These are phyloP conservation scores for Portevinia maculata DNA, from an alignment of 2,888 invertebrate species.

Conservation along the genomic window DNA sequence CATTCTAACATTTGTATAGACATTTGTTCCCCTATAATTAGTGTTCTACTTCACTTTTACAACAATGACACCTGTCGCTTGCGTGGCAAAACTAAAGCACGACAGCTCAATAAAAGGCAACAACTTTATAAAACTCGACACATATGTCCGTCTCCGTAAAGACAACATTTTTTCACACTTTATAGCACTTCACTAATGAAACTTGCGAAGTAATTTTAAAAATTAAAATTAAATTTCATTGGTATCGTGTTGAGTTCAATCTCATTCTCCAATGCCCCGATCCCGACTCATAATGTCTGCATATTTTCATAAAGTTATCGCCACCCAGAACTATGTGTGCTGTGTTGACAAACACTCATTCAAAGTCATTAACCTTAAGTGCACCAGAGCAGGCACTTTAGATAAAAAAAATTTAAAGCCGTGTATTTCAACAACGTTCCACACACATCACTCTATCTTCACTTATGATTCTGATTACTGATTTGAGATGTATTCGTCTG, in stretches of 20 bases:
- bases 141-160: slow-evolving; percentile 1
- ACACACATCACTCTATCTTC: not conserved
- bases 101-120: slow-evolving; percentile 28
- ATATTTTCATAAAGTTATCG: slow-evolving; percentile 38
- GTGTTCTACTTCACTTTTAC: not conserved
- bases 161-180: slow-evolving; percentile 50
- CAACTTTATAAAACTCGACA: slow-evolving; percentile 21
- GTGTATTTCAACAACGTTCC: slow-evolving; percentile 1
- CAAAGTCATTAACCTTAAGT: slow-evolving; percentile 65
- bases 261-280: not conserved
- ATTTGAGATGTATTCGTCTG: slow-evolving; percentile 1
- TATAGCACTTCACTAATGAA: slow-evolving; percentile 31
- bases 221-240: slow-evolving; percentile 50
- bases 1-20: no score
- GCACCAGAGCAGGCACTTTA: slow-evolving; percentile 37
- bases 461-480: slow-evolving; percentile 21
- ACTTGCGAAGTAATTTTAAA: slow-evolving; percentile 51
- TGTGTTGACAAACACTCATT: slow-evolving; percentile 63
- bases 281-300: slow-evolving; percentile 16
- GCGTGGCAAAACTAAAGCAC: not conserved
- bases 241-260: not conserved
- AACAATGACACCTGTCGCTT: slow-evolving; percentile 10
- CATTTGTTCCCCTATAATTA: not conserved
- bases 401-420: slow-evolving; percentile 51
- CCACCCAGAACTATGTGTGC: slow-evolving; percentile 50